Evolutionary conservation across 2,113 vertebrate genomes (phyloP), one percentile per base, ranked within the genome.

Genomic region (Corvus cornix): DNA sequence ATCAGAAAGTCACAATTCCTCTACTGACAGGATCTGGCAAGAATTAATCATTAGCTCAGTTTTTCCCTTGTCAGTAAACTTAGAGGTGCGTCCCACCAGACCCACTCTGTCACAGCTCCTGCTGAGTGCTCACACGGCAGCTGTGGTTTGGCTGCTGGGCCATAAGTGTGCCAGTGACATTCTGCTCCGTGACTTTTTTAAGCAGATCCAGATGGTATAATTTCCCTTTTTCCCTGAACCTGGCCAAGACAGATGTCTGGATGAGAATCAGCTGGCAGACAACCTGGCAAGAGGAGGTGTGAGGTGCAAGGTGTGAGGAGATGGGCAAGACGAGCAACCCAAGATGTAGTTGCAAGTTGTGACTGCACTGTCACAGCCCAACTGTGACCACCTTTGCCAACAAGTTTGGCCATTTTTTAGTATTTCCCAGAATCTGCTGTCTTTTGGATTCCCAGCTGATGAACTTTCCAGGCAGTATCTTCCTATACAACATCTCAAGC

Each of bases 21-120:
- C 51, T 59, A 9, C 27, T 83, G 82, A 90, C 35, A 84, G 59
- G 21, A 52, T 88, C 87, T 96, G 95, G 89, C 93, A 94, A 67
- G 68, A 70, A 48, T 7, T 52, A 39, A 77, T 94, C 77, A 87
- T 93, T 96, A 95, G 52, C 52, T 95, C 70, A 80, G 67, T 23
- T 91, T 93, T 88, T 37, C 39, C 72, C 41, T 33, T 74, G 81
- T 81, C 87, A 81, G 39, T 83, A 67, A 94, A 85, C 84, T 86
- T 33, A 19, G 82, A 85, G 59, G 82, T 74, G 39, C 0, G 0
- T 95, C 75, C 87, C 91, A 69, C 22, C n/a, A 82, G 93, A 77
- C 52, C 30, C 0, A 0, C 52, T 85, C 56, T 74, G 69, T 82
- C 80, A 68, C 77, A 44, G 46, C 58, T 94, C 58, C 63, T 76